Base-by-base conservation (phyloP, 2,797 vertebrate genomes). In the Tangara arthus region DNA sequence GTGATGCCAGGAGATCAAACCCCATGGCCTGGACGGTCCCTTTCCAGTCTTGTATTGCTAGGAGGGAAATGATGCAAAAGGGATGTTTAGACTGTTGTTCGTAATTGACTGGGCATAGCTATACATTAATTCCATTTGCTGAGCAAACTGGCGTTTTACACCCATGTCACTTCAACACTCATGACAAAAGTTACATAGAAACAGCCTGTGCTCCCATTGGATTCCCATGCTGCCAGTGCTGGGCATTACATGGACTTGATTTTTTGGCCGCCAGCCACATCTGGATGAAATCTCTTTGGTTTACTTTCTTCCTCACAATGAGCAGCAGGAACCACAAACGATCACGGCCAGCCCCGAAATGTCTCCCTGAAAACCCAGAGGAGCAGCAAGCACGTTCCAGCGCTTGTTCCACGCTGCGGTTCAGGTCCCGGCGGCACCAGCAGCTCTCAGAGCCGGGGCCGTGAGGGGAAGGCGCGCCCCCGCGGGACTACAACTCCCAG, bases 401-500 rank as follows among this genome's bases (percentile, higher is more conserved):
- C 26, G 28, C 9, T 39, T 5, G 63, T 26, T 39, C 5, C 64
- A 8, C 24, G 47, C 20, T 4, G 47, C 21, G 5, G 41, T 5
- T 34, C 63, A 0, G 42, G 6, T 0, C 3, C 13, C 27, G 4
- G 6, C 24, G 8, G 30, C 44, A 3, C 9, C 0, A 0, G 24
- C 39, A 1, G 28, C 18, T 9, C 1, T 1, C 32, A 1, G 4
- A 9, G 41, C 55, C 47, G 9, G 35, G 30, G 49, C 49, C 26
- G 11, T 16, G 64, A 70, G 47, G 56, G 30, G 30, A 69, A 9
- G 46, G 39, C 4, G 47, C 7, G 32, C 4, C 20, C 28, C 44
- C 4, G 27, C 24, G 21, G 87, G 65, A 97, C 97, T 97, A 94
- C 98, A 95, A 57, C 56, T 97, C 96, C 98, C 97, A 66, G 94